Conservation (phyloP, 2,113 vertebrate species). For the Leucosticte australis region DNA sequence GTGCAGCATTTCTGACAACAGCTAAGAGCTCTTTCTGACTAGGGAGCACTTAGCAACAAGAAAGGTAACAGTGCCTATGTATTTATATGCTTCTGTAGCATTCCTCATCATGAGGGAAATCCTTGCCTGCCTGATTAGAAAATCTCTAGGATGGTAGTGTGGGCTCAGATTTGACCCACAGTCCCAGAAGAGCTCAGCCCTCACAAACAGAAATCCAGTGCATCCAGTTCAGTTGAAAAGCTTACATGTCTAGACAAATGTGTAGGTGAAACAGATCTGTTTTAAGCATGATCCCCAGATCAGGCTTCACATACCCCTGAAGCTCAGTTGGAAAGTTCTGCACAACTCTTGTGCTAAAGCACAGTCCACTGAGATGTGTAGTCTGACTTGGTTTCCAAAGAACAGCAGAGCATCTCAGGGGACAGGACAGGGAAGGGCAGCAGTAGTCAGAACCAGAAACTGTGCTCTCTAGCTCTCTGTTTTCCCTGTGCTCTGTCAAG, state of each 20-base stretch:
- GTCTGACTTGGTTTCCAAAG: background rate
- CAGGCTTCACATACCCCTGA: background rate
- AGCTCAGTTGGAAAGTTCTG: background rate
- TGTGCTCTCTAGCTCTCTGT: background rate
- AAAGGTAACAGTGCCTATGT: constrained; percentile 11
- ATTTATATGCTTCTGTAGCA: background rate
- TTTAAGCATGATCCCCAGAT: background rate
- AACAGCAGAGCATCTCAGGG: background rate
- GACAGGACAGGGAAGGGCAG: background rate
- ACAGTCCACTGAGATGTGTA: background rate
- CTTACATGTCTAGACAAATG: background rate
- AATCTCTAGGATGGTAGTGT: background rate
- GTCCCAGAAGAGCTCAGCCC: background rate
- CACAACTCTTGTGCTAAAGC: background rate
- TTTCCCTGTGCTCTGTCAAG: background rate
- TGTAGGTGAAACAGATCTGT: background rate
- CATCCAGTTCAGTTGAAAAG: background rate
- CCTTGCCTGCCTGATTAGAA: background rate
- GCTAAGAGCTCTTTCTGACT: background rate
- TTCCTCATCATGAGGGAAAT: constrained; percentile 15
- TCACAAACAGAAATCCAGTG: background rate
- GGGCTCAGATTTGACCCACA: background rate
- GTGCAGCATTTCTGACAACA: constrained; percentile 17
- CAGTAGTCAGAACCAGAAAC: background rate
- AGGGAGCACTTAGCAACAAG: constrained; percentile 31